These are phyloP conservation scores for Oreochromis niloticus DNA, from an alignment of 2,113 vertebrate genomes.

Conservation along the genomic window DNA sequence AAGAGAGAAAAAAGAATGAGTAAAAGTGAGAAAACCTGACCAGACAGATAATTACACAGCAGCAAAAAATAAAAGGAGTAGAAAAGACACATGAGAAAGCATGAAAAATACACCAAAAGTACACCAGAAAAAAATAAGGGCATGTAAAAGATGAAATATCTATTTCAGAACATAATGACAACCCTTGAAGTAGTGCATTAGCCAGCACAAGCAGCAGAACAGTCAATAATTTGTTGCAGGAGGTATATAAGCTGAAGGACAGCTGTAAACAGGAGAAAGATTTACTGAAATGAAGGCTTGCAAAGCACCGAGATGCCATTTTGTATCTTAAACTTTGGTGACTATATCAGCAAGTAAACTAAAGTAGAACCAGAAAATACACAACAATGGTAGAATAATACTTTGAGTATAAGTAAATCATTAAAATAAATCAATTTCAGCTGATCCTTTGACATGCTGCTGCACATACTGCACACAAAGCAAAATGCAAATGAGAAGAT, in stretches of 20 bases:
- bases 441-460: not conserved
- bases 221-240: not conserved
- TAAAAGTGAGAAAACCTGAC: slow-evolving; percentile 14
- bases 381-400: not conserved
- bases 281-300: not conserved
- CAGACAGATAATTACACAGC: slow-evolving; percentile 10
- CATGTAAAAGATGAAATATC: not conserved
- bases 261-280: not conserved
- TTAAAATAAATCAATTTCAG: not conserved
- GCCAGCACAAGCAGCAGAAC: not conserved
- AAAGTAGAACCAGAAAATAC: not conserved
- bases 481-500: not conserved
- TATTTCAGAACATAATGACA: not conserved
- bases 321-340: not conserved
- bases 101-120: not conserved
- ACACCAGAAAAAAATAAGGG: not conserved
- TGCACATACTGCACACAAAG: not conserved
- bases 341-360: not conserved
- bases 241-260: not conserved
- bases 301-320: not conserved
- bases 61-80: slow-evolving; percentile 4
- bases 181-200: not conserved
- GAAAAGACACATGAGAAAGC: slow-evolving; percentile 1
- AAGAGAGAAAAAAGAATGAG: slow-evolving; percentile 31
- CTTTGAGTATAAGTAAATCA: not conserved